A percentile compares a stretch with the other conserved stretches of the same genome.
Evolutionary conservation across 2,113 vertebrate species (phyloP).

Genomic region (Dendrocopos noguchii): DNA sequence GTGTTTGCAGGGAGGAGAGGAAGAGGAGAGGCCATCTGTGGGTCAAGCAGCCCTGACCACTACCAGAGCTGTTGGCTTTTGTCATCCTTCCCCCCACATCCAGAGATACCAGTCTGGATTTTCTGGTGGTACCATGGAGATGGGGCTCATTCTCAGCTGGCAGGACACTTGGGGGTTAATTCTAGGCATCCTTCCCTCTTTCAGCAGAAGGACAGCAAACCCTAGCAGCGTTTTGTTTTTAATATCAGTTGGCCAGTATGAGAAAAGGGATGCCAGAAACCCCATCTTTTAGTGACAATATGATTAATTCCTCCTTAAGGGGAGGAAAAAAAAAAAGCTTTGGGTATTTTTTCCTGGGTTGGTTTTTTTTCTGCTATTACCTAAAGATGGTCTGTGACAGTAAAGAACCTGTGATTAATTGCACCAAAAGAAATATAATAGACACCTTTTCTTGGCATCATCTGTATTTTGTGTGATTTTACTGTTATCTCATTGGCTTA

Average conservation of each 20-base stretch:
- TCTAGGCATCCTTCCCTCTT: not conserved
- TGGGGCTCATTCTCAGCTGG: not conserved
- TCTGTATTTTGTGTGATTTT: conserved; percentile 37
- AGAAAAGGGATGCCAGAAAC: conserved; percentile 34
- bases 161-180: not conserved
- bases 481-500: conserved; percentile 5
- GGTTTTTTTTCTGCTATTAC: not conserved
- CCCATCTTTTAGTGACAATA: conserved; percentile 34
- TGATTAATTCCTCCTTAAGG: conserved; percentile 49
- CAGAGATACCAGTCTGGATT: not conserved
- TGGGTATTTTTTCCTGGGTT: not conserved
- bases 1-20: not conserved
- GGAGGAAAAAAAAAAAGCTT: not conserved
- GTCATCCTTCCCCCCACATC: not conserved
- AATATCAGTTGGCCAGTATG: not conserved
- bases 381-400: conserved; percentile 38
- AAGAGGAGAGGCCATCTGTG: not conserved
- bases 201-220: not conserved
- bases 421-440: conserved; percentile 40
- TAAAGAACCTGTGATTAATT: conserved; percentile 58
- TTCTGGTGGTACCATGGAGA: not conserved
- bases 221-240: conserved; percentile 31
- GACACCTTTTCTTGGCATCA: conserved; percentile 23
- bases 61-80: not conserved
- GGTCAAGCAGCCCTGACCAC: not conserved